phyloP scores from a whole-genome alignment of 2,113 vertebrate species.

The Gallinago jamesoni region DNA sequence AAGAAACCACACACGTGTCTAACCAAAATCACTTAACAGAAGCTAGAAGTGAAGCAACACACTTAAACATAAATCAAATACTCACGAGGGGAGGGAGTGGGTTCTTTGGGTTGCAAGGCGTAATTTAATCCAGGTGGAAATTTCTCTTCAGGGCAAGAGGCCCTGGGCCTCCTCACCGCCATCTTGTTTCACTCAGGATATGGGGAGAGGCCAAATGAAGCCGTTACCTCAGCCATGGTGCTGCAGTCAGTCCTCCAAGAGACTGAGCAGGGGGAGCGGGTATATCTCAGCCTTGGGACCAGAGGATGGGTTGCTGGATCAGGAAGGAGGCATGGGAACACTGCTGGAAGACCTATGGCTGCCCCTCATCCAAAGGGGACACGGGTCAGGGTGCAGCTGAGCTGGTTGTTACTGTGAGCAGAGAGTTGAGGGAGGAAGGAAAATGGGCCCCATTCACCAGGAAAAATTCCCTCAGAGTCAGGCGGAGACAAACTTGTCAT shows the following conservation, averaged over 20 bases:
- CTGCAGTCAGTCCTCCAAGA: not conserved
- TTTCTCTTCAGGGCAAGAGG: not conserved
- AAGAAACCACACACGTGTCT: not conserved
- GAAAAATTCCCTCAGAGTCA: not conserved
- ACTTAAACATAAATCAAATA: not conserved
- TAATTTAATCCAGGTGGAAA: not conserved
- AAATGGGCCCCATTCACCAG: not conserved
- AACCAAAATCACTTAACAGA: not conserved
- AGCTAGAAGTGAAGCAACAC: not conserved
- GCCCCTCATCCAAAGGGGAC: not conserved
- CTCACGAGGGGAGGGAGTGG: accelerated
- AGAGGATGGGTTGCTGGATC: not conserved
- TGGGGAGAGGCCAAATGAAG: not conserved
- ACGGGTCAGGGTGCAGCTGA: not conserved
- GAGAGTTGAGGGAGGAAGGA: not conserved
- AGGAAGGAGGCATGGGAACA: not conserved
- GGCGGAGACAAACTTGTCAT: not conserved
- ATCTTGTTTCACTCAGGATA: not conserved
- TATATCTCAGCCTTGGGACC: not conserved
- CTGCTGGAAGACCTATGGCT: not conserved
- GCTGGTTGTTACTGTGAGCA: not conserved
- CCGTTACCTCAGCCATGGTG: accelerated
- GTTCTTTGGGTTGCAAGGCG: not conserved
- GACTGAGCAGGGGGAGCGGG: accelerated
- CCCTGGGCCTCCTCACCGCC: not conserved